Percentiles rank a stretch among this genome's conserved stretches.
Evolutionary conservation across 2,888 invertebrate species (phyloP).

Genomic region (Fabriciana adippe): DNA sequence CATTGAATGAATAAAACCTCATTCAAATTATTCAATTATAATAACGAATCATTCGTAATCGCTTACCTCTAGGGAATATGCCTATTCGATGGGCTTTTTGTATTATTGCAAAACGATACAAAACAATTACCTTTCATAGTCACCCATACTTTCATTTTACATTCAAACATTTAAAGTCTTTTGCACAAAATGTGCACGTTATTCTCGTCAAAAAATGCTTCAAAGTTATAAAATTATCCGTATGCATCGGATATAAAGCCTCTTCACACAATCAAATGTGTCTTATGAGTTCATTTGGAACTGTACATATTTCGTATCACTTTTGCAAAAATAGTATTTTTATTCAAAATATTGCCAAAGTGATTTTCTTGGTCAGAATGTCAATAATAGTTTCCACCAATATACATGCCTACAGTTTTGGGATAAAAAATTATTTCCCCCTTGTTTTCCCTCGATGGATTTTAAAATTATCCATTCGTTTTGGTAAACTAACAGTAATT

Average conservation of each 20-base stretch:
- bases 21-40: not conserved
- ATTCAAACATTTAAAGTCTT: conserved; percentile 25
- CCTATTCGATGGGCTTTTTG: conserved; percentile 76
- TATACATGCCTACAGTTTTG: too few relatives aligned
- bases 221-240: not conserved
- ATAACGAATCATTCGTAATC: conserved; percentile 5
- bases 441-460: too few relatives aligned
- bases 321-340: not conserved
- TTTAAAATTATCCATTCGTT: too few relatives aligned
- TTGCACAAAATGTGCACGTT: conserved; percentile 20
- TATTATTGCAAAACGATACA: conserved; percentile 56
- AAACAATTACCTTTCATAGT: conserved; percentile 48
- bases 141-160: conserved; percentile 38
- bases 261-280: not conserved
- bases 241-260: not conserved
- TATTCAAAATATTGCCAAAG: not conserved
- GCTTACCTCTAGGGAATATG: conserved; percentile 43
- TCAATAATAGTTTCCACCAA: too few relatives aligned
- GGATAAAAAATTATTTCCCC: too few relatives aligned
- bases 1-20: not conserved
- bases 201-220: conserved; percentile 17
- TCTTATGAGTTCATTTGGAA: not conserved
- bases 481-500: too few relatives aligned
- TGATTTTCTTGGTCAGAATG: too few relatives aligned
- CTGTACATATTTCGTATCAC: not conserved